These are phyloP conservation scores for Villa cingulata DNA, from an alignment of 2,888 invertebrate species.

Conservation along the genomic window DNA sequence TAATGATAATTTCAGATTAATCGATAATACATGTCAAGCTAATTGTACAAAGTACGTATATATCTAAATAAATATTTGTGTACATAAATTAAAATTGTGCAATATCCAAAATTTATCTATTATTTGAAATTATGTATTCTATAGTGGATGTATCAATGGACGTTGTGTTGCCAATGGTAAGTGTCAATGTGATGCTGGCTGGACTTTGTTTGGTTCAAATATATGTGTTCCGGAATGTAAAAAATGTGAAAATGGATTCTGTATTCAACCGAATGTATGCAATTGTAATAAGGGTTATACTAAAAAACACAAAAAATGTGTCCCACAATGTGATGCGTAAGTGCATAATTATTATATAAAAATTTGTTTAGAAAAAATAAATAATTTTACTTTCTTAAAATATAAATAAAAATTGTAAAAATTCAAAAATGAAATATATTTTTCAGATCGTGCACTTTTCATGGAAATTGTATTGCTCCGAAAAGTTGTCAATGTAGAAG, in stretches of 20 bases:
- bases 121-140: too few relatives aligned
- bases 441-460: constrained; percentile 5
- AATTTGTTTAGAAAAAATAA: too few relatives aligned
- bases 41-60: constrained; percentile 8
- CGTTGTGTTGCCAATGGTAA: not conserved
- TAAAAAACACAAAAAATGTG: constrained; percentile 33
- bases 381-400: too few relatives aligned
- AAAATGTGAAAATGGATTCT: constrained; percentile 21
- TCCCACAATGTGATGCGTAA: constrained; percentile 24
- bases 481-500: constrained; percentile 39
- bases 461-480: constrained; percentile 24
- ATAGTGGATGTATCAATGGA: constrained; percentile 1
- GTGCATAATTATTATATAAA: too few relatives aligned
- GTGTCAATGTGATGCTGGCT: constrained; percentile 1
- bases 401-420: too few relatives aligned
- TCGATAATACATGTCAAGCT: constrained; percentile 9
- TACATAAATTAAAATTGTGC: too few relatives aligned
- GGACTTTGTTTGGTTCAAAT: not conserved
- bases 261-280: constrained; percentile 22
- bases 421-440: too few relatives aligned
- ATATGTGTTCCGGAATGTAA: constrained; percentile 8
- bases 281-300: constrained; percentile 22
- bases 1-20: constrained; percentile 8
- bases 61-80: not conserved
- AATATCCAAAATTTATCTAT: too few relatives aligned